Evolutionary conservation across 2,113 vertebrate species (phyloP), one percentile per base, ranked within the genome.

Genomic region (Malurus cyaneus): DNA sequence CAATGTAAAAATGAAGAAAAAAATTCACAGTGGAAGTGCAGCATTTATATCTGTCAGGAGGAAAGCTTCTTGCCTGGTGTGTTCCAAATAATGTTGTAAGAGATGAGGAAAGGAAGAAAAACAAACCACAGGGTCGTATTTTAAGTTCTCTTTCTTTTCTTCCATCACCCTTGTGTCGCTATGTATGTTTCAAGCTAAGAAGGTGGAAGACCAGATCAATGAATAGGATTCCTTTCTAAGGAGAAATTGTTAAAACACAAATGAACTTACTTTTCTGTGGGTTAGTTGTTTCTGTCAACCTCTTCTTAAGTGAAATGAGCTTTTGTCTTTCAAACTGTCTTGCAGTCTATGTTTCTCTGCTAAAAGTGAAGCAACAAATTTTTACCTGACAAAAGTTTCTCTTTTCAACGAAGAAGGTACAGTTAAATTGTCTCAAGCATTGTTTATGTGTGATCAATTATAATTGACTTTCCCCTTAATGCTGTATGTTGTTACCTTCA

Each of bases 111-210:
- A 71, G 26, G 15, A 71, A n/a, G 42, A 29, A 42, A 80, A 72
- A 2, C 20, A 34, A 4, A 12, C 11, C 6, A 36, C 10, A 0
- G 4, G 10, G 3, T 65, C 4, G 1, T 41, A 3, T 29, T 76
- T 52, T 5, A 69, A 44, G 28, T 80, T 72, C 5, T 25, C 2
- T 78, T 64, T 54, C 8, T 47, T n/a, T 25, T 25, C 3, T 92
- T 64, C 19, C 5, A 2, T 54, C 20, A 3, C 4, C 1, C 4
- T 25, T 34, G 0, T 10, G 18, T 2, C 17, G 77, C 8, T 2
- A 5, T 47, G 14, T 47, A 5, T n/a, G 6, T 72, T 73, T 85
- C 20, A 54, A 66, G 42, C 18, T 67, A 32, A 49, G 62, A 53
- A 36, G 14, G 36, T 66, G 54, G 44, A 46, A 32, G 17, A n/a